Evolutionary conservation across 2,797 vertebrate genomes (phyloP).

Genomic region (Pantherophis vulpinus): DNA sequence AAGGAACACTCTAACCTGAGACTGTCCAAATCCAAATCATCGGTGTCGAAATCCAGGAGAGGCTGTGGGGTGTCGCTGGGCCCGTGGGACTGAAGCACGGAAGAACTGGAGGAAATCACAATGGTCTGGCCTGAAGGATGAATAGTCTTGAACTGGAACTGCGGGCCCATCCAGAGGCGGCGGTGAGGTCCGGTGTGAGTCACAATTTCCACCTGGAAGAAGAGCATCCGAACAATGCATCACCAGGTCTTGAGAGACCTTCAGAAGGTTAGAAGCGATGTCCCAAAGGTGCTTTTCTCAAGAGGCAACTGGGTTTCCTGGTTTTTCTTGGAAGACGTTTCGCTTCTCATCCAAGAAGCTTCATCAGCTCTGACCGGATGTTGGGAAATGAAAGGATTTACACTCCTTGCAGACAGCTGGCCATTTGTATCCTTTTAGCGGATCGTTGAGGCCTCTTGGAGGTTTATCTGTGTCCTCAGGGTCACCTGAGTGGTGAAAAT

Average conservation of each 20-base stretch:
- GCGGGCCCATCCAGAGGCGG: slow-evolving; percentile 97
- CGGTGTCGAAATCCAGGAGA: slow-evolving; percentile 93
- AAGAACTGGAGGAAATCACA: slow-evolving; percentile 95
- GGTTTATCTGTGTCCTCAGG: background rate
- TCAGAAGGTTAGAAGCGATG: background rate
- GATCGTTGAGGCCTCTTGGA: background rate
- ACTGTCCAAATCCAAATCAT: slow-evolving; percentile 94
- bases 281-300: background rate
- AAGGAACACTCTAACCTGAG: slow-evolving; percentile 79
- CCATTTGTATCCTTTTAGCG: background rate
- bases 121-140: slow-evolving; percentile 97
- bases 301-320: background rate
- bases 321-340: background rate
- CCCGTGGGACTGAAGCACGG: slow-evolving; percentile 93
- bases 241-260: background rate
- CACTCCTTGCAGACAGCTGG: no score
- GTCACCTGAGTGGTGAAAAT: background rate
- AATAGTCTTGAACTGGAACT: slow-evolving; percentile 99
- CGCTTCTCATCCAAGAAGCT: no score
- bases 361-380: background rate
- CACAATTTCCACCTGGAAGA: slow-evolving; percentile 93
- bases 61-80: slow-evolving; percentile 91
- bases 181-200: slow-evolving; percentile 95
- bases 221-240: background rate
- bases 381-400: background rate